Evolutionary conservation across 2,113 vertebrate genomes (phyloP), one percentile per base, ranked within the genome.

Genomic region (Ondatra zibethicus): DNA sequence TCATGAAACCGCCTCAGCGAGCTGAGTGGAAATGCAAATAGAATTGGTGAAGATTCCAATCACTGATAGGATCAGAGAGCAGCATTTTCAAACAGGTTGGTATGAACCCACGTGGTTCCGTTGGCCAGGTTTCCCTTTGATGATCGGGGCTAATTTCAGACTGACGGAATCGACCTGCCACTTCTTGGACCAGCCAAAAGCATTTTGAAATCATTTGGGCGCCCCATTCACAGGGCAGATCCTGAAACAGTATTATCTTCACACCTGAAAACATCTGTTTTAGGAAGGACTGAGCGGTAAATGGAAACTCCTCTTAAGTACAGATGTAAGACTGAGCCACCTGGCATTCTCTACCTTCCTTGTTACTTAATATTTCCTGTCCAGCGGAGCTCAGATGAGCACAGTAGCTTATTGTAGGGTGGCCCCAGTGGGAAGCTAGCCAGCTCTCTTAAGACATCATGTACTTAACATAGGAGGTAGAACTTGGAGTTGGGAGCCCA

Each of bases 31-130:
- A 96, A 98, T 94, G 94, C 47, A 84, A 95, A 75, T 0, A n/a
- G 95, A 97, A 97, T 97, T 96, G 98, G 94, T 96, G 96, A 97
- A 95, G 92, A 70, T 94, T 98, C 96, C 91, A 85, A 97, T 98
- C 98, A 96, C 86, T 95, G 96, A 92, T 77, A 76, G 95, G 93
- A 88, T 66, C 1, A 21, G 68, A 92, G 61, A 77, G 78, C 36
- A 85, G 61, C 52, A 23, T 94, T 94, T 77, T 88, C 39, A 58
- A 31, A 65, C 39, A 0, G 61, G 70, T 80, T 77, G 93, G 66
- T 88, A 73, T 61, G 68, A 95, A 19, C 63, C 55, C n/a, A 72
- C 33, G n/a, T 27, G 58, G 9, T 65, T 92, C 68, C 68, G 45
- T 25, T 82, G 50, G 42, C 72, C 76, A 92, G 63, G 47, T 87